phyloP scores from a whole-genome alignment of 1,140 invertebrate species.

The Drosophila mauritiana region DNA sequence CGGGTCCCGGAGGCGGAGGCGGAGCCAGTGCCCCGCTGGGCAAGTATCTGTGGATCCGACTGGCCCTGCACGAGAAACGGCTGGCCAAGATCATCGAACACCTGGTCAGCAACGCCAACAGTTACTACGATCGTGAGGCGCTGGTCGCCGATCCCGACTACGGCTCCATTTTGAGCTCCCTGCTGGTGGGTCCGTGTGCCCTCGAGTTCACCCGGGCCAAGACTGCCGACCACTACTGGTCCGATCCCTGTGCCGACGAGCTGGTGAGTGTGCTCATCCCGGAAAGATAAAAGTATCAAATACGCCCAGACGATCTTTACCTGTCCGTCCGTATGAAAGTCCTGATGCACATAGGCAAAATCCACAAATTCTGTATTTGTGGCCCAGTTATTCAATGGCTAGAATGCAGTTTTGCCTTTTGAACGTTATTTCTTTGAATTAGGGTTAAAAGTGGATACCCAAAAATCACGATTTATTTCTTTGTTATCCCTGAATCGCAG shows the following conservation, averaged over 20 bases:
- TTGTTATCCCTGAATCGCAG: slow-evolving; percentile 16
- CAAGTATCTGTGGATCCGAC: slow-evolving; percentile 94
- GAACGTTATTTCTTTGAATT: too few relatives aligned
- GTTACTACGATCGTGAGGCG: slow-evolving; percentile 95
- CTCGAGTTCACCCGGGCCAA: slow-evolving; percentile 96
- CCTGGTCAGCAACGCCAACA: slow-evolving; percentile 91
- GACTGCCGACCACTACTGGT: slow-evolving; percentile 95
- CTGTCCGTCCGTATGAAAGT: too few relatives aligned
- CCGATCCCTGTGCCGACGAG: slow-evolving; percentile 96
- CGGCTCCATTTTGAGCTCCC: slow-evolving; percentile 95
- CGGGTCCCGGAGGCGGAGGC: slow-evolving; percentile 50
- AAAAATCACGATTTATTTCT: too few relatives aligned
- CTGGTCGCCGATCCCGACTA: slow-evolving; percentile 95
- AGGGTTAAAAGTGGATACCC: too few relatives aligned
- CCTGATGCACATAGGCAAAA: too few relatives aligned
- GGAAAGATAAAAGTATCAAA: too few relatives aligned
- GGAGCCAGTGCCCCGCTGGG: slow-evolving; percentile 38
- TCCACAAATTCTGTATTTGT: too few relatives aligned
- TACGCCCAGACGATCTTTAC: too few relatives aligned
- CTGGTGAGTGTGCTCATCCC: slow-evolving; percentile 85
- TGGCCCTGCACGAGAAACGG: slow-evolving; percentile 95
- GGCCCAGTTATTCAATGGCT: too few relatives aligned
- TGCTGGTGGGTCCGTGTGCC: slow-evolving; percentile 96
- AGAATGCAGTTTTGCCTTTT: too few relatives aligned
- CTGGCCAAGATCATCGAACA: slow-evolving; percentile 95